These are phyloP conservation scores for Caenorhabditis auriculariae DNA, from an alignment of 2,888 invertebrate species.

Conservation along the genomic window DNA sequence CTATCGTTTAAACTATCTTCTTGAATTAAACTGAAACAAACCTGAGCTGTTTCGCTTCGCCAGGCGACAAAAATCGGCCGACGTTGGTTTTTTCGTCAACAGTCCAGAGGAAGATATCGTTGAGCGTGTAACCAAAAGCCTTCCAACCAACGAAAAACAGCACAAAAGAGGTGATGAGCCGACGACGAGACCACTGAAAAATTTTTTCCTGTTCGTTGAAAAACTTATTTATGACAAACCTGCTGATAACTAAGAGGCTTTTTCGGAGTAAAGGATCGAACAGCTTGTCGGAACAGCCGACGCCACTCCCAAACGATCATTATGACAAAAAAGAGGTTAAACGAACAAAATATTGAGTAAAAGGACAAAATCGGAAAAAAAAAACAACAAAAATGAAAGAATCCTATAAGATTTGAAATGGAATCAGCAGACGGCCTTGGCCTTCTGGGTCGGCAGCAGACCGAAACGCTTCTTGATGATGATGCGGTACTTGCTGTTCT, in stretches of 20 bases:
- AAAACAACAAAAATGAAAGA: background rate
- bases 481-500: slow-evolving; percentile 84
- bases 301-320: slow-evolving; percentile 51
- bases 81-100: slow-evolving; percentile 39
- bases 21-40: slow-evolving; percentile 4
- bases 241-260: slow-evolving; percentile 47
- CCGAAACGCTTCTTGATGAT: slow-evolving; percentile 86
- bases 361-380: background rate
- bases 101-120: slow-evolving; percentile 50
- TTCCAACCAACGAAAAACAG: slow-evolving; percentile 57
- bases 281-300: slow-evolving; percentile 44
- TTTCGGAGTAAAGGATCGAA: slow-evolving; percentile 42
- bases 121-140: slow-evolving; percentile 47
- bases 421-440: slow-evolving; percentile 64
- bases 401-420: background rate
- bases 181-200: slow-evolving; percentile 48
- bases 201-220: background rate
- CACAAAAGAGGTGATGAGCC: slow-evolving; percentile 51
- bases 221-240: slow-evolving; percentile 12
- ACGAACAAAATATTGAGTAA: background rate
- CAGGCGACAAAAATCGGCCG: slow-evolving; percentile 43
- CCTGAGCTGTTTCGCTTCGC: slow-evolving; percentile 42
- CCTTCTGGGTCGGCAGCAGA: slow-evolving; percentile 81
- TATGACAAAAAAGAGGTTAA: background rate
- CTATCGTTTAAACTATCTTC: slow-evolving; percentile 6